Base-by-base conservation (phyloP, 2,888 invertebrate species). In the Antheraea yamamai region DNA sequence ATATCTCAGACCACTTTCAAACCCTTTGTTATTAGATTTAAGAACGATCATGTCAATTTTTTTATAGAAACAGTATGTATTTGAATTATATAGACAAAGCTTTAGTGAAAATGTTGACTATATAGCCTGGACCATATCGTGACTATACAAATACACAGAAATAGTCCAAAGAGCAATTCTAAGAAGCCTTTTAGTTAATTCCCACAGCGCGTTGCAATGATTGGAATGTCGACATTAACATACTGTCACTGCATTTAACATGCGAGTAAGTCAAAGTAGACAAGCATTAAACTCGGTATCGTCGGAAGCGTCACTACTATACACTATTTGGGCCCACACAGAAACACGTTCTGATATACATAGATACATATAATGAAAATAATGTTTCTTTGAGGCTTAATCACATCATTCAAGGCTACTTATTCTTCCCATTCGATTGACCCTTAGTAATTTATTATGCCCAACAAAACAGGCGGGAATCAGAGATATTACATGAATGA, bases 251-350 rank as follows among this genome's bases (percentile, higher is more conserved):
- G 75, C 73, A 80, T 78, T 79, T 81, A 79, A 81, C 78, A 80
- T 76, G 80, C 83, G 81, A 85, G 81, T 77, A 77, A 80, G 78
- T 83, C 80, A 83, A 83, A 84, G 82, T 85, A 85, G 88, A 88
- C 88, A 88, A 84, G 82, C 88, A 85, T 88, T 84, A 84, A 85
- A 86, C 85, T 76, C 76, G 81, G 80, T 79, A 58, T 52, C 73
- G 75, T 73, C 73, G 55, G 73, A 73, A 75, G 73, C 55, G 64
- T 72, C 75, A 74, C 74, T 74, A 76, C 73, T 75, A 76, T 75
- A 75, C 75, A 75, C 70, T 66, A 68, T 75, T 73, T 73, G 35
- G 58, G 61, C 55, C 68, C 75, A 75, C 75, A 70, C 75, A 73
- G 68, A 61, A 26, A 71, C 30, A 30, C 64, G 30, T 66, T 66